These are phyloP conservation scores for Actenoides lindsayi DNA, from an alignment of 2,113 vertebrate species.

Conservation along the genomic window DNA sequence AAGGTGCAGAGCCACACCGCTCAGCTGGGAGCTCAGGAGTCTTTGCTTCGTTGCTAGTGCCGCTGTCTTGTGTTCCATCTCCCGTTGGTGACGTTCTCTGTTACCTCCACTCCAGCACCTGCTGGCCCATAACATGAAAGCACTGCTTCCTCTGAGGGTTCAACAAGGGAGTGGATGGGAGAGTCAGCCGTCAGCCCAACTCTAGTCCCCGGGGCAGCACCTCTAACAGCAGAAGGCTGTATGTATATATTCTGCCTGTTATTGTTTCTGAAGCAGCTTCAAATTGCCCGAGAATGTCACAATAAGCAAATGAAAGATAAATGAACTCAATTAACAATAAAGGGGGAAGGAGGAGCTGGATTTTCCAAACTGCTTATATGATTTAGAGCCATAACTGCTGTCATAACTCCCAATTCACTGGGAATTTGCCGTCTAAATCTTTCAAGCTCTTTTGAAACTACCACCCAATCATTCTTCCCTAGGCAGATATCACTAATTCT, in stretches of 20 bases:
- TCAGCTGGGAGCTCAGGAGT: neutral
- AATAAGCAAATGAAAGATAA: constrained; percentile 49
- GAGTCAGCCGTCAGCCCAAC: neutral
- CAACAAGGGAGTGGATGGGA: neutral
- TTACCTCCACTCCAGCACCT: neutral
- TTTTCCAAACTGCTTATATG: constrained; percentile 36
- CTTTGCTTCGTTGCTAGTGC: neutral
- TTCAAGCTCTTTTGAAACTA: constrained; percentile 42
- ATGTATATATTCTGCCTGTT: neutral
- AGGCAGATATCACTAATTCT: neutral
- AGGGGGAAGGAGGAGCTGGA: constrained; percentile 15
- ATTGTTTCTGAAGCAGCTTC: neutral
- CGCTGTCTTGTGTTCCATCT: neutral
- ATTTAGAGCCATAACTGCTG: constrained; percentile 28
- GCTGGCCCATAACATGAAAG: neutral
- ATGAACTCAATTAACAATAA: constrained; percentile 43
- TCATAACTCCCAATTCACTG: constrained; percentile 20
- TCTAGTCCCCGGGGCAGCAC: neutral
- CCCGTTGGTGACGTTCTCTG: neutral
- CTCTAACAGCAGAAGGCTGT: neutral
- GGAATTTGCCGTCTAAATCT: constrained; percentile 48
- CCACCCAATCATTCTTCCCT: constrained; percentile 49
- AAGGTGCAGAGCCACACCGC: rapidly evolving
- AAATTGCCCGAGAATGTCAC: neutral
- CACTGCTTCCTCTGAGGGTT: neutral